Evolutionary conservation across 1,140 invertebrate genomes (phyloP).

Genomic region (Eulimnadia texana): DNA sequence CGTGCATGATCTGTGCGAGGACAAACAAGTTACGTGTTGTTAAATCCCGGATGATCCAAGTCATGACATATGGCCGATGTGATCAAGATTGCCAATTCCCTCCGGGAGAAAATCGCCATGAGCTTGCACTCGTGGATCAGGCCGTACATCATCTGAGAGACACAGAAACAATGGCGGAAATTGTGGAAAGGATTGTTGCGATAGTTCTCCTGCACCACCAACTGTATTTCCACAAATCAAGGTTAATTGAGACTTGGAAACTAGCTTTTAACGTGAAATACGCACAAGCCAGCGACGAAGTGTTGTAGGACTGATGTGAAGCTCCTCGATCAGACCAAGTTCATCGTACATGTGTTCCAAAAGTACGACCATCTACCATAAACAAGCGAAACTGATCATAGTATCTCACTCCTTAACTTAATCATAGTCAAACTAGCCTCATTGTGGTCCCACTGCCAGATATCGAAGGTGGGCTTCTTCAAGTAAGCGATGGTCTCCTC

Average conservation of each 20-base stretch:
- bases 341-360: slow-evolving; percentile 35
- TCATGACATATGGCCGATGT: slow-evolving; percentile 32
- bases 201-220: slow-evolving; percentile 31
- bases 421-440: slow-evolving; percentile 25
- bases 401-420: background rate
- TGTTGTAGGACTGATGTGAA: slow-evolving; percentile 32
- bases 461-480: slow-evolving; percentile 34
- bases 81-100: slow-evolving; percentile 30
- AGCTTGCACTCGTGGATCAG: slow-evolving; percentile 31
- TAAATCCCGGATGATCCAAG: slow-evolving; percentile 34
- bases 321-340: slow-evolving; percentile 30
- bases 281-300: slow-evolving; percentile 33
- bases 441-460: slow-evolving; percentile 35
- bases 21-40: slow-evolving; percentile 29
- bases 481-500: slow-evolving; percentile 33
- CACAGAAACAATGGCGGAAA: slow-evolving; percentile 34
- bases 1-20: background rate
- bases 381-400: background rate
- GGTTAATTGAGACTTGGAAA: too few species aligned
- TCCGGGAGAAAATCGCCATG: slow-evolving; percentile 25
- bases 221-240: slow-evolving; percentile 7
- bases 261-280: too few species aligned
- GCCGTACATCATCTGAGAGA: slow-evolving; percentile 36
- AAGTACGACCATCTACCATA: slow-evolving; percentile 30
- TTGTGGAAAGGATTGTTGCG: slow-evolving; percentile 36